Percentiles rank a stretch among this genome's conserved stretches.
phyloP scores from a whole-genome alignment of 1,140 invertebrate genomes.

The Caenorhabditis latens region DNA sequence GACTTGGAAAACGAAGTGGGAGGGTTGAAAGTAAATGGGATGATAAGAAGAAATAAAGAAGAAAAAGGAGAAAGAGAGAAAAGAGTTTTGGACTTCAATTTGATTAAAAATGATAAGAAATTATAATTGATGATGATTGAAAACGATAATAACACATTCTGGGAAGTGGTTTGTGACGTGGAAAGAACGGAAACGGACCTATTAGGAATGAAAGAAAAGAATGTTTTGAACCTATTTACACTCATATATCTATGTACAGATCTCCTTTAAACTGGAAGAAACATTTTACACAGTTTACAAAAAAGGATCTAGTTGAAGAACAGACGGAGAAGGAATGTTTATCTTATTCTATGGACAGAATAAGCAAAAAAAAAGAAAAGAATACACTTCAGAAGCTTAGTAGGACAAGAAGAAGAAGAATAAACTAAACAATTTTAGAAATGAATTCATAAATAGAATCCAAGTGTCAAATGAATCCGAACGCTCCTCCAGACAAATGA shows the following conservation, averaged over 20 bases:
- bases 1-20: background rate
- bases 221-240: too few species aligned
- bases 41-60: background rate
- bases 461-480: constrained; percentile 11
- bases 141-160: background rate
- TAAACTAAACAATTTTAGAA: background rate
- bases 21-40: background rate
- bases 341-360: background rate
- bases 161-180: background rate
- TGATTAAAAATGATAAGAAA: constrained; percentile 39
- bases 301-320: background rate
- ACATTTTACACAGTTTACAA: background rate
- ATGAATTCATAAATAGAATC: constrained; percentile 24
- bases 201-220: too few species aligned
- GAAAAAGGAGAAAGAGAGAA: background rate
- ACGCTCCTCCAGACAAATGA: background rate
- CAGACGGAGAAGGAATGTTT: background rate
- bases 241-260: background rate
- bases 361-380: background rate
- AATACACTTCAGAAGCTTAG: constrained; percentile 26
- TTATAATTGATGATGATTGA: constrained; percentile 23
- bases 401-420: constrained; percentile 42
- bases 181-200: too few species aligned
- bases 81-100: constrained; percentile 25
- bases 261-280: background rate